phyloP scores from a whole-genome alignment of 1,140 invertebrate genomes.

The Solenopsis invicta region DNA sequence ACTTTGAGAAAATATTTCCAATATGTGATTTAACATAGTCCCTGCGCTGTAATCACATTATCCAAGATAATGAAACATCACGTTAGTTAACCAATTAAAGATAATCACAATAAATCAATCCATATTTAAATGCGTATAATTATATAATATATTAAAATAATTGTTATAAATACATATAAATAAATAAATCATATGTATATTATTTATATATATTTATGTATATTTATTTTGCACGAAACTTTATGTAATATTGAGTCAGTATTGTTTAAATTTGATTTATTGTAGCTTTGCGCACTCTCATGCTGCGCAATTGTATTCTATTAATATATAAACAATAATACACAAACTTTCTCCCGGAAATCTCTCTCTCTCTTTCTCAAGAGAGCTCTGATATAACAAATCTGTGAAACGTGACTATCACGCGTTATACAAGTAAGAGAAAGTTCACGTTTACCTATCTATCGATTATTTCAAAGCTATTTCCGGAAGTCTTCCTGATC shows the following conservation, averaged over 20 bases:
- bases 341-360: conserved; percentile 53
- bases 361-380: not conserved
- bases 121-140: not conserved
- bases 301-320: not conserved
- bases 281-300: not conserved
- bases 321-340: not conserved
- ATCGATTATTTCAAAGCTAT: not conserved
- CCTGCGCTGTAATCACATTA: not conserved
- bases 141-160: not conserved
- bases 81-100: not conserved
- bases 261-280: not conserved
- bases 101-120: not conserved
- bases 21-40: not conserved
- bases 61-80: not conserved
- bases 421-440: conserved; percentile 41
- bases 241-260: not conserved
- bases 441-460: conserved; percentile 26
- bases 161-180: not conserved
- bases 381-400: conserved; percentile 38
- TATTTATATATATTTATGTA: not conserved
- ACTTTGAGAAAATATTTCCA: not conserved
- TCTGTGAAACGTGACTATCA: conserved; percentile 34
- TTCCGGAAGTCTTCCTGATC: conserved; percentile 18
- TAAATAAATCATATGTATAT: not conserved
- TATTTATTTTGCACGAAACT: not conserved